These are phyloP conservation scores for Berghia stephanieae DNA, from an alignment of 1,140 invertebrate genomes.

Conservation along the genomic window DNA sequence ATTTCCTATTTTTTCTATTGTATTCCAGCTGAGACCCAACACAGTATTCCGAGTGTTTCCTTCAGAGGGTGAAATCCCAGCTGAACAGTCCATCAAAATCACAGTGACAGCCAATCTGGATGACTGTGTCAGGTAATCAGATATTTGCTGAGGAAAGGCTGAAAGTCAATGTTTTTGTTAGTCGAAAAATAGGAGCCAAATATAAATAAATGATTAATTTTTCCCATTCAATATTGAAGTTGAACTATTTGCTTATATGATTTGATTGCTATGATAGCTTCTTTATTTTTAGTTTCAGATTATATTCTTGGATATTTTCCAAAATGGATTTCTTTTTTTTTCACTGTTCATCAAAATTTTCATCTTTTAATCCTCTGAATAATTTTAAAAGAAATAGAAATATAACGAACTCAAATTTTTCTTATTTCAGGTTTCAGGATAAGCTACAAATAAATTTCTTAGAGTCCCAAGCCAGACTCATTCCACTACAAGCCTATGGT, in stretches of 20 bases:
- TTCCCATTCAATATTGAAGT: too few species aligned
- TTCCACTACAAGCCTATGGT: conserved; percentile 61
- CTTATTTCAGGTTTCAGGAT: conserved; percentile 61
- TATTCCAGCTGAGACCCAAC: conserved; percentile 53
- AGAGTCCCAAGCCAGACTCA: conserved; percentile 54
- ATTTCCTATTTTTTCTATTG: neutral
- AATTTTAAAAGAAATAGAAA: neutral
- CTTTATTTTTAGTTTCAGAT: too few species aligned
- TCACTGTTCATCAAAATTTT: neutral
- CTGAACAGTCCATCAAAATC: conserved; percentile 54
- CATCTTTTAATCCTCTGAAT: neutral
- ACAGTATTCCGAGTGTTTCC: conserved; percentile 63
- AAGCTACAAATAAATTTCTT: conserved; percentile 63
- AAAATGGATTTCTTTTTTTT: conserved; percentile 20
- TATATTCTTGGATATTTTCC: neutral
- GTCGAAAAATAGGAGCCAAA: too few species aligned
- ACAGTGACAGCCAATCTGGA: conserved; percentile 61
- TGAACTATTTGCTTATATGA: too few species aligned
- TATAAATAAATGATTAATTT: too few species aligned
- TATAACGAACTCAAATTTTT: too few species aligned
- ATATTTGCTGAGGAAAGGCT: neutral
- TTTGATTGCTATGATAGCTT: too few species aligned
- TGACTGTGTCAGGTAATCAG: conserved; percentile 59
- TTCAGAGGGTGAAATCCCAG: conserved; percentile 55
- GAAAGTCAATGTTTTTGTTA: too few species aligned